These are phyloP conservation scores for Drosophila pegasa DNA, from an alignment of 2,888 invertebrate species.

Conservation along the genomic window DNA sequence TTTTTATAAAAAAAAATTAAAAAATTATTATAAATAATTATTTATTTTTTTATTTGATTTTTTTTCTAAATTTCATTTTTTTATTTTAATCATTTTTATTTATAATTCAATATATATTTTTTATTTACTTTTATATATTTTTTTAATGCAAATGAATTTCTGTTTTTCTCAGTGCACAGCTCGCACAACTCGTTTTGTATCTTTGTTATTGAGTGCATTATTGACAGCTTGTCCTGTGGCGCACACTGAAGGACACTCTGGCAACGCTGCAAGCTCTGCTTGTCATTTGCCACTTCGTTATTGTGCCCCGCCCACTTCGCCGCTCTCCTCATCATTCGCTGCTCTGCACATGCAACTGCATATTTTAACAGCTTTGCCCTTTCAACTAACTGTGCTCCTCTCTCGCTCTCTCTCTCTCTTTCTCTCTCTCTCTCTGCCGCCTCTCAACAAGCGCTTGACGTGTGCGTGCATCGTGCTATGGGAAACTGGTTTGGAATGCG, in stretches of 20 bases:
- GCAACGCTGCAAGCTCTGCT: slow-evolving; percentile 31
- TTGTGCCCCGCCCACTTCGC: slow-evolving; percentile 44
- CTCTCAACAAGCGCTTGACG: slow-evolving; percentile 44
- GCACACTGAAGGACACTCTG: slow-evolving; percentile 62
- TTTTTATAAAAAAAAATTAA: background rate
- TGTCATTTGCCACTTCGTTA: slow-evolving; percentile 62
- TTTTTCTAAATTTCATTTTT: too few species aligned
- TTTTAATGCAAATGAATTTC: background rate
- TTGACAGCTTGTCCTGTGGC: slow-evolving; percentile 61
- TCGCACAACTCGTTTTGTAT: slow-evolving; percentile 49
- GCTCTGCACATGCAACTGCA: slow-evolving; percentile 72
- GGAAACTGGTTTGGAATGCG: slow-evolving; percentile 67
- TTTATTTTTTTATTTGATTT: too few species aligned
- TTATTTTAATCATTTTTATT: background rate
- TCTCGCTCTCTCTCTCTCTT: background rate
- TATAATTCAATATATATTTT: too few species aligned
- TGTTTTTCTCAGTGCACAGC: slow-evolving; percentile 1
- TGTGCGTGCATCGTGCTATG: slow-evolving; percentile 56
- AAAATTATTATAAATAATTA: too few species aligned
- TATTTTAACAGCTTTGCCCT: slow-evolving; percentile 66
- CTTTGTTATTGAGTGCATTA: slow-evolving; percentile 68
- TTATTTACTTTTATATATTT: background rate
- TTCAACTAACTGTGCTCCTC: background rate
- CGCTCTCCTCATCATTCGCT: slow-evolving; percentile 9
- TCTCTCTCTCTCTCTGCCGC: slow-evolving; percentile 3